Conservation (phyloP, 2,113 vertebrate species). For the Brachirus orientalis region DNA sequence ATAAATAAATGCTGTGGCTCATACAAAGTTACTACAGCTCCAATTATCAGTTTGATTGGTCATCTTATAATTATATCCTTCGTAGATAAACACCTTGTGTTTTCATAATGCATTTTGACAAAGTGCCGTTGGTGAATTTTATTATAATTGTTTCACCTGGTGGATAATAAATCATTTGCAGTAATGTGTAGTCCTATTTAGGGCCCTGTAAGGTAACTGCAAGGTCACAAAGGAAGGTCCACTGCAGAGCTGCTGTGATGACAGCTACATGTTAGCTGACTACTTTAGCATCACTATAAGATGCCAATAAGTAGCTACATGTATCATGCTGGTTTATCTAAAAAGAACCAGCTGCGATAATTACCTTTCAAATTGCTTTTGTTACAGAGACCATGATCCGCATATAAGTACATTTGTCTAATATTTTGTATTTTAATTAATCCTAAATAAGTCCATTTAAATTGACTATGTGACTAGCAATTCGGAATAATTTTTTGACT, state of each 20-base stretch:
- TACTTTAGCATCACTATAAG: neutral
- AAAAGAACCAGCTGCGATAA: constrained; percentile 3
- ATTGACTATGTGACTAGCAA: neutral
- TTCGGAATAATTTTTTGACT: too few relatives aligned
- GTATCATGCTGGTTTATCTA: neutral
- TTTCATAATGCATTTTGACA: too few relatives aligned
- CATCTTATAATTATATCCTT: too few relatives aligned
- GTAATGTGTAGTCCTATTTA: neutral
- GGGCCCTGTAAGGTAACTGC: neutral
- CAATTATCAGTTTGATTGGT: too few relatives aligned
- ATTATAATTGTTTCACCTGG: too few relatives aligned
- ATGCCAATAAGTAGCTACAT: constrained; percentile 2
- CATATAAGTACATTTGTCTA: neutral
- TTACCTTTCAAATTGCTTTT: neutral
- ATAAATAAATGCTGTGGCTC: too few relatives aligned
- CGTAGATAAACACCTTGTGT: too few relatives aligned
- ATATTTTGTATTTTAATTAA: constrained; percentile 3
- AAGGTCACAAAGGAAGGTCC: neutral
- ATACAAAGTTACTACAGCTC: too few relatives aligned
- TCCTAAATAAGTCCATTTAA: neutral
- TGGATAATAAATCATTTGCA: too few relatives aligned
- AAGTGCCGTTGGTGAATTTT: too few relatives aligned
- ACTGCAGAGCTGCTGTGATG: constrained; percentile 2
- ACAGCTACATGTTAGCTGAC: neutral
- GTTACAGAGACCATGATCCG: constrained; percentile 2